Evolutionary conservation across 1,140 invertebrate genomes (phyloP).

Genomic region (Orius insidiosus): DNA sequence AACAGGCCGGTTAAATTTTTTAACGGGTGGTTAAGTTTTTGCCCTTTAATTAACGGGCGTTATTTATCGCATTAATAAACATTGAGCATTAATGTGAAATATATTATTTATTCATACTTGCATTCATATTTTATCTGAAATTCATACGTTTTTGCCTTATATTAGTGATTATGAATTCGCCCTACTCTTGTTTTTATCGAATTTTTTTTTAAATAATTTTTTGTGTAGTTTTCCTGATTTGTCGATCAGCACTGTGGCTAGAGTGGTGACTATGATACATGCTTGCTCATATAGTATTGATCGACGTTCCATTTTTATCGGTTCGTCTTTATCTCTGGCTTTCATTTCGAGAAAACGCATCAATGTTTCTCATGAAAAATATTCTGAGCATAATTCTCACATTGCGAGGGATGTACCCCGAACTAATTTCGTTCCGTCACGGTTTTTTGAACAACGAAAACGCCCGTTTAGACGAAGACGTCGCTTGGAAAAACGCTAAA

Average conservation of each 20-base stretch:
- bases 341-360: slow-evolving; percentile 28
- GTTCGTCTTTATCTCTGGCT: slow-evolving; percentile 36
- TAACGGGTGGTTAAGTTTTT: no score
- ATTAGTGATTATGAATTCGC: no score
- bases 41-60: no score
- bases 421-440: slow-evolving; percentile 17
- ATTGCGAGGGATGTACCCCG: slow-evolving; percentile 25
- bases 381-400: slow-evolving; percentile 30
- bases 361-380: slow-evolving; percentile 42
- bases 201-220: neutral
- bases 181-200: neutral
- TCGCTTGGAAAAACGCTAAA: no score
- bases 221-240: slow-evolving; percentile 18
- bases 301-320: slow-evolving; percentile 38
- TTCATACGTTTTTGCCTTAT: no score
- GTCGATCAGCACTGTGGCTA: slow-evolving; percentile 16
- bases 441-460: no score
- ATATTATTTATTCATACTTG: neutral
- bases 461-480: no score
- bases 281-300: slow-evolving; percentile 27
- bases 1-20: no score
- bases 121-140: no score
- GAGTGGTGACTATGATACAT: slow-evolving; percentile 27
- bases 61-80: no score
- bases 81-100: no score